Evolutionary conservation across 2,888 invertebrate genomes (phyloP).

Genomic region (Strigamia maritima): DNA sequence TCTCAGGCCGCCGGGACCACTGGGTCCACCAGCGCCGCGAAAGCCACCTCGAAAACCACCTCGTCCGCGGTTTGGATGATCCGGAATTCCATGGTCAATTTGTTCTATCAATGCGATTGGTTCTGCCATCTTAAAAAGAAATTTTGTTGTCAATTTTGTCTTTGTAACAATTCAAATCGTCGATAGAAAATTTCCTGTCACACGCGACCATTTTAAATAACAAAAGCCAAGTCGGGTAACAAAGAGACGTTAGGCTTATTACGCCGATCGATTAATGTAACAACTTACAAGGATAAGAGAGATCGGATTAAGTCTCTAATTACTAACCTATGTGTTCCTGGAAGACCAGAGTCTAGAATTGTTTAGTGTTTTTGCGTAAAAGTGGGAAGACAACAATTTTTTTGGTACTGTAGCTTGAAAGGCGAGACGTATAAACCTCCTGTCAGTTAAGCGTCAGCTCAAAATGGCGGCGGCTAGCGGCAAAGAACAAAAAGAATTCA

Average conservation of each 20-base stretch:
- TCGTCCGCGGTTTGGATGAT: not conserved
- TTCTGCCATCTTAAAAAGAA: not conserved
- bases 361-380: not conserved
- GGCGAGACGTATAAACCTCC: too few species aligned
- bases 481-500: too few species aligned
- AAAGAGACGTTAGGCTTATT: not conserved
- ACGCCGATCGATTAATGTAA: not conserved
- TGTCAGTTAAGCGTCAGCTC: too few species aligned
- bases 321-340: not conserved
- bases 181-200: too few species aligned
- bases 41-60: slow-evolving; percentile 15
- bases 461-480: too few species aligned
- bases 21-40: slow-evolving; percentile 1
- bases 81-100: not conserved
- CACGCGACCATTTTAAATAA: too few species aligned
- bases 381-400: not conserved
- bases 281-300: too few species aligned
- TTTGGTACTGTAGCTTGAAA: not conserved
- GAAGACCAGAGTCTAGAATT: not conserved
- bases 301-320: not conserved
- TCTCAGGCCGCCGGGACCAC: not conserved
- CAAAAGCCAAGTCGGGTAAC: not conserved
- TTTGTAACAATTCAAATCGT: too few species aligned
- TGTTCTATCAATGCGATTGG: not conserved
- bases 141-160: too few species aligned